Evolutionary conservation across 2,113 vertebrate genomes (phyloP), one percentile per base, ranked within the genome.

Genomic region (Carlito syrichta): DNA sequence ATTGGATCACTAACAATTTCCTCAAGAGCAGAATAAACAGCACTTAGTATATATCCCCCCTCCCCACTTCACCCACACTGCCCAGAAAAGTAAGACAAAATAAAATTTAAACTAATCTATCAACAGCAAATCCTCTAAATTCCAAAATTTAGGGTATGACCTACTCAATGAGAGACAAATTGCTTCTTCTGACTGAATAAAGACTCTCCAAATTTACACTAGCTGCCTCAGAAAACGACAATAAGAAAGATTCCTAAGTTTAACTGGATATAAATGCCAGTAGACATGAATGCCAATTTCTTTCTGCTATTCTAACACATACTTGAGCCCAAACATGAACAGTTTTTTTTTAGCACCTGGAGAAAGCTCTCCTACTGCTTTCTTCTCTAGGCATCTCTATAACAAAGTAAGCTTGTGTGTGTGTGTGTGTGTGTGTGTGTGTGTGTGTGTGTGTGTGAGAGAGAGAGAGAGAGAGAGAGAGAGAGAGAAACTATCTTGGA

Each of bases 391-490:
- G 8, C 27, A 20, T 40, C 12, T 17, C 22, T 48, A 20, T 13
- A 27, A 19, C 1, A 30, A 82, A 54, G 13, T 2, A 0, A 32
- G 2, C 1, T 6, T 38, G 83, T 38, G 25, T 0, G 32, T 27
- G 11, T 63, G 8, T 66, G 6, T 60, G 9, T 35, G 7, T 86
- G 43, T 48, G 25, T 9, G 30, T 20, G 1, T 79, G 2, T 40
- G 25, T n/a, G n/a, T n/a, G n/a, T n/a, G n/a, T n/a, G n/a, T n/a
- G n/a, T n/a, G n/a, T n/a, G n/a, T n/a, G n/a, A n/a, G n/a, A n/a
- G n/a, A n/a, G n/a, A n/a, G n/a, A n/a, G n/a, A n/a, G n/a, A n/a
- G n/a, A n/a, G n/a, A n/a, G n/a, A n/a, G n/a, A n/a, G n/a, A n/a
- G n/a, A n/a, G n/a, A n/a, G n/a, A n/a, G n/a, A n/a, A n/a, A n/a